Percentiles rank a stretch among this genome's conserved stretches.
Conservation (phyloP, 1,140 invertebrate genomes). For the Drosophila pruinosa region DNA sequence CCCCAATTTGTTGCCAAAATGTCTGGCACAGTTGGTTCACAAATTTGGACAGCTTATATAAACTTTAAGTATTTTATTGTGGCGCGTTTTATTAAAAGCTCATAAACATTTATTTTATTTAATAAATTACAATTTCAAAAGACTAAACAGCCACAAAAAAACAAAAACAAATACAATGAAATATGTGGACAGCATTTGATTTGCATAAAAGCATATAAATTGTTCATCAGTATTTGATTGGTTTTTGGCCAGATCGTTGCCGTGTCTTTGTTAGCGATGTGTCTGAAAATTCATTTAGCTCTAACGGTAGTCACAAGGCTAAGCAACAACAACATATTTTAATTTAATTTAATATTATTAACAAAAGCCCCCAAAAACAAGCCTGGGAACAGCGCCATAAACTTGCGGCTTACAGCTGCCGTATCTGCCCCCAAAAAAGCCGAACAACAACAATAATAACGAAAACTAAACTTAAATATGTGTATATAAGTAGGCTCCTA, state of each 20-base stretch:
- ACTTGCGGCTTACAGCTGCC: constrained; percentile 48
- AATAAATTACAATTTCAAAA: constrained; percentile 76
- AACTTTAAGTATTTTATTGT: constrained; percentile 78
- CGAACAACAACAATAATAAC: constrained; percentile 14
- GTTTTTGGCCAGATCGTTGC: constrained; percentile 39
- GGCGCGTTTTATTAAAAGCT: constrained; percentile 79
- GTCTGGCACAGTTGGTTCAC: constrained; percentile 45
- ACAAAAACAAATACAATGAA: constrained; percentile 3
- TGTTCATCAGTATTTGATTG: constrained; percentile 69
- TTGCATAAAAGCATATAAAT: constrained; percentile 80
- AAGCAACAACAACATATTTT: constrained; percentile 49
- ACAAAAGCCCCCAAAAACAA: constrained; percentile 62
- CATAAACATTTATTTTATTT: constrained; percentile 81
- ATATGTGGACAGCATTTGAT: constrained; percentile 24
- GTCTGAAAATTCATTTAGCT: constrained; percentile 61
- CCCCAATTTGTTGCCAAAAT: constrained; percentile 64
- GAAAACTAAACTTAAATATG: constrained; percentile 16
- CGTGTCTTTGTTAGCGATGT: constrained; percentile 48
- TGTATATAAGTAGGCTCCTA: constrained; percentile 16
- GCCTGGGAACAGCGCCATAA: constrained; percentile 72
- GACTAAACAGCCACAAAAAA: constrained; percentile 19
- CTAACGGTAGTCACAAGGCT: constrained; percentile 69
- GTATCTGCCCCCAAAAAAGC: constrained; percentile 12
- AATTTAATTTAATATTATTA: constrained; percentile 80
- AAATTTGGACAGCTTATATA: constrained; percentile 61